A percentile compares a stretch with the other conserved stretches of the same genome.
Evolutionary conservation across 2,113 vertebrate genomes (phyloP).

Genomic region (Candoia aspera): DNA sequence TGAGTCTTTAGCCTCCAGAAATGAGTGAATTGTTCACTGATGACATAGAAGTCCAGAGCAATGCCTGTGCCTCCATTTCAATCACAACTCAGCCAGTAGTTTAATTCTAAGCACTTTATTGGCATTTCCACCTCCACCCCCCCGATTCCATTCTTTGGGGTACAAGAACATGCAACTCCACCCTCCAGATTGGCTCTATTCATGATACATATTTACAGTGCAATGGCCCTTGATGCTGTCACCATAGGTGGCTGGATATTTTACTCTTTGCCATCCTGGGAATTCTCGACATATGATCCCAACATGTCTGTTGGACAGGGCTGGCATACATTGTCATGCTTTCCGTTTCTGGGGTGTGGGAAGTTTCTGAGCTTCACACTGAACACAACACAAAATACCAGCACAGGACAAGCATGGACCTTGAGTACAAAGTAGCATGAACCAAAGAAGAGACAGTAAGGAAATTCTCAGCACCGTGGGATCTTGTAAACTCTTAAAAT

Average conservation of each 20-base stretch:
- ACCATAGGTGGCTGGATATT: no score
- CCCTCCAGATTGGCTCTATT: background rate
- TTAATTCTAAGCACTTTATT: constrained; percentile 20
- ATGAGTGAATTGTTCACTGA: background rate
- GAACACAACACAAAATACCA: background rate
- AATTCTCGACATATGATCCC: background rate
- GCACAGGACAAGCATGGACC: background rate
- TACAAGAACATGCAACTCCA: constrained; percentile 25
- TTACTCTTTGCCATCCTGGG: background rate
- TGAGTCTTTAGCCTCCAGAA: background rate
- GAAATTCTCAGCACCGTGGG: background rate
- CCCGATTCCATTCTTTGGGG: background rate
- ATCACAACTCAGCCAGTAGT: background rate
- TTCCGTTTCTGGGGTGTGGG: background rate
- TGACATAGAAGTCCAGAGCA: background rate
- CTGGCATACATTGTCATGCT: background rate
- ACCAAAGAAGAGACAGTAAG: background rate
- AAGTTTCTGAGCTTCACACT: background rate
- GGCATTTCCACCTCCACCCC: background rate
- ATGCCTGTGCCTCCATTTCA: background rate
- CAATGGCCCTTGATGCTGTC: background rate
- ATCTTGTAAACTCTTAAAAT: background rate
- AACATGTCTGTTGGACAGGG: background rate
- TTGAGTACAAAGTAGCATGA: background rate
- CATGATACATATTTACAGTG: constrained; percentile 26